Percentiles rank a stretch among this genome's conserved stretches.
These are phyloP conservation scores for Abramis brama DNA, from an alignment of 2,113 vertebrate genomes.

Conservation along the genomic window DNA sequence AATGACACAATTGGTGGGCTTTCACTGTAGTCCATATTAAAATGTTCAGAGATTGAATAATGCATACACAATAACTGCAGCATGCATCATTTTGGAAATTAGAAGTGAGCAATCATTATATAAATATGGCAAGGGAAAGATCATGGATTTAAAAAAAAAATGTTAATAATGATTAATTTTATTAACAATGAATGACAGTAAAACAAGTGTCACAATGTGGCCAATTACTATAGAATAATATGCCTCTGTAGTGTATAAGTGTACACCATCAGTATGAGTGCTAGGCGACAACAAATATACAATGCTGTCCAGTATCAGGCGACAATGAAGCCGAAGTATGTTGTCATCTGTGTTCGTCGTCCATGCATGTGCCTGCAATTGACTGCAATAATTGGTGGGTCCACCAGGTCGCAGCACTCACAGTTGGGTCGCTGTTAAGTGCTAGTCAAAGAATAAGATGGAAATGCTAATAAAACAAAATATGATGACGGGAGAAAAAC, in stretches of 20 bases:
- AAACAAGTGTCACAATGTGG: too few species aligned
- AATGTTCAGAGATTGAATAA: slow-evolving; percentile 66
- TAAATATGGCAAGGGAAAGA: too few species aligned
- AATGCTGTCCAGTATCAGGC: neutral
- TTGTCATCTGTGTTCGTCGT: neutral
- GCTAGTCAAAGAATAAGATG: neutral
- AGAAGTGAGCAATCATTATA: slow-evolving; percentile 62
- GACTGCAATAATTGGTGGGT: neutral
- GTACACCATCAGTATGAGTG: too few species aligned
- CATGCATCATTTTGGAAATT: slow-evolving; percentile 65
- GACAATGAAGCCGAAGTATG: neutral
- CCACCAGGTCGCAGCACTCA: neutral
- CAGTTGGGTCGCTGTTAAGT: neutral
- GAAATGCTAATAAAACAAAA: neutral
- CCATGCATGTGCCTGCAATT: neutral
- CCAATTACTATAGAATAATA: too few species aligned
- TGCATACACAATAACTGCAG: slow-evolving; percentile 55
- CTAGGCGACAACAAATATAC: neutral
- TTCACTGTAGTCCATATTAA: slow-evolving; percentile 60
- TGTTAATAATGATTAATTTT: too few species aligned
- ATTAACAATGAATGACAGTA: too few species aligned
- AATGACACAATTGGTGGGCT: slow-evolving; percentile 50
- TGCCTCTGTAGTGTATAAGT: too few species aligned
- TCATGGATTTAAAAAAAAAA: too few species aligned
- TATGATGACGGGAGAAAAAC: neutral